Percentiles rank a stretch among this genome's conserved stretches.
phyloP scores from a whole-genome alignment of 1,140 invertebrate species.

The Drosophila nebulosa region DNA sequence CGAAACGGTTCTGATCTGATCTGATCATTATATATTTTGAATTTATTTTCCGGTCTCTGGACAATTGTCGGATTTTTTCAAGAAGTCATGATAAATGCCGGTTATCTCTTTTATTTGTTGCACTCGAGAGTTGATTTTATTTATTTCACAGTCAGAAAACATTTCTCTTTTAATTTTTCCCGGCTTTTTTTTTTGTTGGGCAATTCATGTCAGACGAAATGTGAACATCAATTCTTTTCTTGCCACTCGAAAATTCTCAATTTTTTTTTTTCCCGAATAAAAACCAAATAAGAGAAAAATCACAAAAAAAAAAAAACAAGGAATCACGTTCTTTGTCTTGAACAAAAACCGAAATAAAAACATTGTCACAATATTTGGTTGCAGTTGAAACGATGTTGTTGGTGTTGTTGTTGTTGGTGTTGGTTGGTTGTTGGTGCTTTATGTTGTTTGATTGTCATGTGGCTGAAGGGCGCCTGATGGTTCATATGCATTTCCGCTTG shows the following conservation, averaged over 20 bases:
- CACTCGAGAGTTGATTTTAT: conserved; percentile 60
- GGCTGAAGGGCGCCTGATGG: conserved; percentile 25
- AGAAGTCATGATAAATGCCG: neutral
- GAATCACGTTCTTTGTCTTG: conserved; percentile 71
- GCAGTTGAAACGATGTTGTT: neutral
- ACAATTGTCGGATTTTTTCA: neutral
- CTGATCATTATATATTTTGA: neutral
- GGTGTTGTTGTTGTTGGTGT: conserved; percentile 10
- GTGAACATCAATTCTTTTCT: conserved; percentile 49
- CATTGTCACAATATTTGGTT: conserved; percentile 16
- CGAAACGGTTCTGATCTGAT: neutral
- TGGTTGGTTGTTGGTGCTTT: no score
- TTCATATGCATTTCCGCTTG: conserved; percentile 64
- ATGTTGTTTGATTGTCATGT: neutral
- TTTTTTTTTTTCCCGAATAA: conserved; percentile 21
- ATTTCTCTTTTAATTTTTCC: conserved; percentile 1
- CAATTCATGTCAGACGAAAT: conserved; percentile 48
- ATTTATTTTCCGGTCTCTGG: neutral
- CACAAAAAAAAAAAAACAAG: conserved; percentile 13
- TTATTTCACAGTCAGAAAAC: conserved; percentile 26
- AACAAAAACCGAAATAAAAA: conserved; percentile 6
- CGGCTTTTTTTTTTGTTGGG: conserved; percentile 25
- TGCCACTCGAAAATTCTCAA: conserved; percentile 24
- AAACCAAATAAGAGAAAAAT: neutral
- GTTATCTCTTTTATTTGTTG: conserved; percentile 22